Percentiles rank a stretch among this genome's conserved stretches.
These are phyloP conservation scores for Vollenhovia emeryi DNA, from an alignment of 1,140 invertebrate species.

Conservation along the genomic window DNA sequence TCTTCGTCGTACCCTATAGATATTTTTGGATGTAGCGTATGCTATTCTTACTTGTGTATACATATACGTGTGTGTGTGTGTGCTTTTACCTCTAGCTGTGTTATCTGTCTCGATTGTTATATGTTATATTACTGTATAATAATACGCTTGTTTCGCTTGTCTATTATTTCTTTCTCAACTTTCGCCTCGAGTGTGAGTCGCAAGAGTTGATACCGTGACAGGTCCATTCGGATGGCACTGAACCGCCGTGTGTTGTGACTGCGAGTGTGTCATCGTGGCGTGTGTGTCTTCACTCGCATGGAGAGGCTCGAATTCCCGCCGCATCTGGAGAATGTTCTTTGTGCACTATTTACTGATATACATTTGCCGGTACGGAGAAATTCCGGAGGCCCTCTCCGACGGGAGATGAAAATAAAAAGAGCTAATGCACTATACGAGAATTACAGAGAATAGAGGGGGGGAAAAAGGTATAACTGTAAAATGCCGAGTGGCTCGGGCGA, in stretches of 20 bases:
- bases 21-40: neutral
- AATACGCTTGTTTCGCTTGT: conserved; percentile 37
- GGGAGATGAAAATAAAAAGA: neutral
- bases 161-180: conserved; percentile 50
- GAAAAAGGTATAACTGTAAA: neutral
- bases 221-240: conserved; percentile 38
- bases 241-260: conserved; percentile 40
- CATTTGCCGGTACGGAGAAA: neutral
- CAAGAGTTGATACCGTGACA: conserved; percentile 43
- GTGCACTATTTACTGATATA: neutral
- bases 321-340: conserved; percentile 24
- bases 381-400: neutral
- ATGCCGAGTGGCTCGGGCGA: neutral
- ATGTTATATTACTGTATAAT: neutral
- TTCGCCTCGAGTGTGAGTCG: conserved; percentile 51
- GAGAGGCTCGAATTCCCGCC: conserved; percentile 4
- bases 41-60: neutral
- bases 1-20: neutral
- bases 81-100: conserved; percentile 16
- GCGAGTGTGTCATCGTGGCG: conserved; percentile 41
- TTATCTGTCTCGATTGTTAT: conserved; percentile 1
- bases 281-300: conserved; percentile 23
- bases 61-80: neutral
- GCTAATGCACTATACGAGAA: neutral
- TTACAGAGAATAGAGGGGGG: neutral